These are phyloP conservation scores for Penaeus monodon DNA, from an alignment of 2,888 invertebrate genomes.

Conservation along the genomic window DNA sequence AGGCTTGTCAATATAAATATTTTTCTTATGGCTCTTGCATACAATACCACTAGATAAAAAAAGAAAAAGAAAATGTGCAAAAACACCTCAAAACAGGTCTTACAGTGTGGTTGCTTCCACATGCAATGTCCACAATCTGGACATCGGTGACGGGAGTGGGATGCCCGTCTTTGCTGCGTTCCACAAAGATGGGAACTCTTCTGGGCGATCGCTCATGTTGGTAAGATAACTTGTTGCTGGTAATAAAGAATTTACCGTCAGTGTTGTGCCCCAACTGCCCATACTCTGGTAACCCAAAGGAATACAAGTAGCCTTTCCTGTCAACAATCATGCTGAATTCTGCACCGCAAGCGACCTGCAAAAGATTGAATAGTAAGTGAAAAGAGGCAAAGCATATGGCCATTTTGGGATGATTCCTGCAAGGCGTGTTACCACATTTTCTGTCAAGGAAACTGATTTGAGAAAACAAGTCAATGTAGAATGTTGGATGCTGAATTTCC, in stretches of 20 bases:
- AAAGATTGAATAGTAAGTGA: constrained; percentile 1
- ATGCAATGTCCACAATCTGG: constrained; percentile 89
- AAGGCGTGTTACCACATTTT: too few relatives aligned
- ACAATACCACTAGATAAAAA: not conserved
- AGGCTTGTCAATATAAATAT: not conserved
- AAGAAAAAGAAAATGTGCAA: not conserved
- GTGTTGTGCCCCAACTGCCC: constrained; percentile 95
- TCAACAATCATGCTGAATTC: constrained; percentile 94
- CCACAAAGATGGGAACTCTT: constrained; percentile 86
- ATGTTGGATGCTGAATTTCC: too few relatives aligned
- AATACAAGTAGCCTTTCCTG: constrained; percentile 87
- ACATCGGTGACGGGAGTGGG: constrained; percentile 84
- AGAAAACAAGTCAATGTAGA: too few relatives aligned
- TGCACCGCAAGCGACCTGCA: constrained; percentile 87
- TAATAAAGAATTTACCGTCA: constrained; percentile 94
- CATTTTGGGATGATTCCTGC: too few relatives aligned
- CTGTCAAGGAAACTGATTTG: too few relatives aligned
- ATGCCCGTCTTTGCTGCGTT: constrained; percentile 88
- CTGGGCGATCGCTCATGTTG: constrained; percentile 88
- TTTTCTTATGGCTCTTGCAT: not conserved
- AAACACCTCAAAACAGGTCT: constrained; percentile 66
- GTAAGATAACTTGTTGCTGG: constrained; percentile 87
- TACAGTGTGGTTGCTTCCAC: constrained; percentile 92
- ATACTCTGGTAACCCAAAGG: constrained; percentile 93
- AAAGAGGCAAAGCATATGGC: too few relatives aligned